phyloP scores from a whole-genome alignment of 2,797 vertebrate genomes.

The Aselliscus stoliczkanus region DNA sequence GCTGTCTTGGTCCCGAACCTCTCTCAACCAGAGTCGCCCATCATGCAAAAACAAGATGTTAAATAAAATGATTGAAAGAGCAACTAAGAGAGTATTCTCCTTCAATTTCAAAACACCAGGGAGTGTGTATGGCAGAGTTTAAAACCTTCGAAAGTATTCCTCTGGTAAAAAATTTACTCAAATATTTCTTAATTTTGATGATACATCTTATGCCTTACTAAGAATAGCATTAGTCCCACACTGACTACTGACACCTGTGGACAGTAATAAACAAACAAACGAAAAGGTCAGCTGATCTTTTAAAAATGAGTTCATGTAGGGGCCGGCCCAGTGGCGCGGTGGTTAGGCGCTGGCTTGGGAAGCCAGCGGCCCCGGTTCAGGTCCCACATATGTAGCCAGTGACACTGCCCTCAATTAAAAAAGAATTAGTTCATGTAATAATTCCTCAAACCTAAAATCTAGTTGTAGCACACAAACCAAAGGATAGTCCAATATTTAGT shows the following conservation, averaged over 20 bases:
- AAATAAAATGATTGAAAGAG: not conserved
- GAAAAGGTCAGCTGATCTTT: not conserved
- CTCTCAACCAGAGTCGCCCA: not conserved
- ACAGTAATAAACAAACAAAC: not conserved
- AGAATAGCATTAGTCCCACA: constrained; percentile 1
- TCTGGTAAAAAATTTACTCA: not conserved
- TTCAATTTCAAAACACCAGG: constrained; percentile 2
- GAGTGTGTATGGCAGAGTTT: not conserved
- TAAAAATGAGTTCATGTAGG: not conserved
- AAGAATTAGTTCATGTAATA: not conserved
- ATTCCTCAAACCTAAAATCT: constrained; percentile 19
- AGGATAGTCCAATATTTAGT: not conserved
- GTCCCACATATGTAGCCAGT: no score
- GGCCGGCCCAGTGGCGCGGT: no score
- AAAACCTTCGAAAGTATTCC: not conserved
- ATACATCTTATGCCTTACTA: not conserved
- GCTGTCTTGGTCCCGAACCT: not conserved
- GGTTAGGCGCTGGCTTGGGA: no score
- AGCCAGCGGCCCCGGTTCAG: no score
- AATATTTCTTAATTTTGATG: constrained; percentile 8
- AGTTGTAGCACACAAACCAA: not conserved
- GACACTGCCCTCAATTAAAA: no score
- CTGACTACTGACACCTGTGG: not conserved
- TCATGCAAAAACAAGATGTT: not conserved
- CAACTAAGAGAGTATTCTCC: not conserved